Percentiles rank a stretch among this genome's conserved stretches.
These are phyloP conservation scores for Petrolisthes cinctipes DNA, from an alignment of 2,888 invertebrate genomes.

Conservation along the genomic window DNA sequence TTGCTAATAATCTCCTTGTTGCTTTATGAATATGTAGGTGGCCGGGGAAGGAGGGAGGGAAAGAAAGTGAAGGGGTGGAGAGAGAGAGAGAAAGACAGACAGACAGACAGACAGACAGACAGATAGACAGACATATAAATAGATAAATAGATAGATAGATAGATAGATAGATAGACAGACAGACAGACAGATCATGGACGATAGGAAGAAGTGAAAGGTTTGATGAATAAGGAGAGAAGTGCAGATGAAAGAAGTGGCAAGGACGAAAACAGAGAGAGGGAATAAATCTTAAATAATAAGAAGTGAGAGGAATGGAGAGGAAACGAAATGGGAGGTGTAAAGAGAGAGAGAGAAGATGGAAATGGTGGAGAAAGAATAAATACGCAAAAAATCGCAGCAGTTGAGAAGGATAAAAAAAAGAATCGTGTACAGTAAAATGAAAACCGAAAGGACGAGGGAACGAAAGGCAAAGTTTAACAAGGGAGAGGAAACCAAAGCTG, in stretches of 20 bases:
- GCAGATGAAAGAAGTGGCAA: neutral
- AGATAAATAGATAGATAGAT: neutral
- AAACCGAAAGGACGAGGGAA: too few species aligned
- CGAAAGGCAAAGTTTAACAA: too few species aligned
- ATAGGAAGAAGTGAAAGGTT: neutral
- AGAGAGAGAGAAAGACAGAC: neutral
- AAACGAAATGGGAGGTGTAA: neutral
- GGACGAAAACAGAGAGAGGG: neutral
- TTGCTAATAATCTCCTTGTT: slow-evolving; percentile 8
- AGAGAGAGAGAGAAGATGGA: neutral
- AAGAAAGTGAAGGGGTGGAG: neutral
- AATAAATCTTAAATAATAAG: neutral
- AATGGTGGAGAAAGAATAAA: neutral
- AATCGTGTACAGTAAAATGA: too few species aligned
- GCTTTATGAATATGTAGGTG: slow-evolving; percentile 1
- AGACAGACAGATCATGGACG: neutral
- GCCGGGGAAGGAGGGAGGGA: neutral
- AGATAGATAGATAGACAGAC: neutral
- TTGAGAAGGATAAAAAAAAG: too few species aligned
- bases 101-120: neutral
- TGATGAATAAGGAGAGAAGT: neutral
- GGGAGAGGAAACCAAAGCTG: too few species aligned
- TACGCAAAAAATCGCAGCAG: too few species aligned
- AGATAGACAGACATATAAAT: neutral
- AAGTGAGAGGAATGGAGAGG: neutral